Conservation (phyloP, 2,797 vertebrate genomes). For the Onychomys leucogaster region DNA sequence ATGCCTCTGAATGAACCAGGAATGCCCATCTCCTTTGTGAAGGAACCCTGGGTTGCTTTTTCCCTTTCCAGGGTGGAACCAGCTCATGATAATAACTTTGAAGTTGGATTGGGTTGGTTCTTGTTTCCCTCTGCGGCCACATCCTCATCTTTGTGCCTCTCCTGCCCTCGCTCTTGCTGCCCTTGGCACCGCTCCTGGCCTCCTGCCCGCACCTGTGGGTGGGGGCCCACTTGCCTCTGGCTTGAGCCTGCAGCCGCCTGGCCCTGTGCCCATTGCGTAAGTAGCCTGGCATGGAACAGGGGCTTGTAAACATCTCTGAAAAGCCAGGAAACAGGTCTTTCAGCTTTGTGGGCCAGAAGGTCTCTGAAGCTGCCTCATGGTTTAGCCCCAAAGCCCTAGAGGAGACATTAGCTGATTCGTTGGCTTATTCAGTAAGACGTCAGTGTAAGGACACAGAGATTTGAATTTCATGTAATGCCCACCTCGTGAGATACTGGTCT, state of each 20-base stretch:
- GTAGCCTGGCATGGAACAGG: neutral
- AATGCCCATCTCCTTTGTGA: fast-evolving
- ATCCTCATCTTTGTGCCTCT: neutral
- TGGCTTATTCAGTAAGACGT: too few relatives aligned
- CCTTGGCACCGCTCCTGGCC: neutral
- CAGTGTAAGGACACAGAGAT: fast-evolving
- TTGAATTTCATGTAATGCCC: neutral
- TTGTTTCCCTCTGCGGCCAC: neutral
- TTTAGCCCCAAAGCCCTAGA: too few relatives aligned
- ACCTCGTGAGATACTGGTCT: neutral
- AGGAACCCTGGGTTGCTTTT: fast-evolving
- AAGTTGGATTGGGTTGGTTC: neutral
- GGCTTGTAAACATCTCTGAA: neutral
- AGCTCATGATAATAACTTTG: neutral
- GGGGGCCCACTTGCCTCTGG: neutral
- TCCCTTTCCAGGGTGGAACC: neutral
- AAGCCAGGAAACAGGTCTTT: neutral
- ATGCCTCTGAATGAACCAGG: fast-evolving
- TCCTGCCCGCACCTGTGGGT: fast-evolving
- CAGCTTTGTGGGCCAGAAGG: neutral
- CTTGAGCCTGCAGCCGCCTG: neutral
- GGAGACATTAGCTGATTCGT: fast-evolving
- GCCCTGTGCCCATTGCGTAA: neutral
- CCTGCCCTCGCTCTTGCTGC: neutral
- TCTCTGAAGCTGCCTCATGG: neutral